Base-by-base conservation (phyloP, 2,888 invertebrate genomes). In the Tillus elongatus region DNA sequence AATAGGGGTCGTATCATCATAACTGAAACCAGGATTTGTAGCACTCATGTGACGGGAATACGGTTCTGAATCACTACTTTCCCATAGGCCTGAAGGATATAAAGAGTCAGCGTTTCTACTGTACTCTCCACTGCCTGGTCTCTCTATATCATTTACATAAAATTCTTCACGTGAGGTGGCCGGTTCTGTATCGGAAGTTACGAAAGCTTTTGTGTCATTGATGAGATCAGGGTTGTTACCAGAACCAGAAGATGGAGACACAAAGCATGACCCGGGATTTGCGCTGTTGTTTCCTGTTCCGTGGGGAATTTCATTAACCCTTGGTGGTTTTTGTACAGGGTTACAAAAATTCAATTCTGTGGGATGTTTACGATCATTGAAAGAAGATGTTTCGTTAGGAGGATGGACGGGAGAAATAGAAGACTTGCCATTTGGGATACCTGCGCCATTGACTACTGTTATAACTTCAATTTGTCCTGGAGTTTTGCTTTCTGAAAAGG, bases 181-280 rank as follows among this genome's bases (percentile, higher is more conserved):
- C 3, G 54, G 48, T 15, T 49, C 49, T 26, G 64, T 62, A 41
- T 72, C 73, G 11, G 66, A 69, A 41, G 70, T 71, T 42, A 75
- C 79, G 40, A 75, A 74, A 32, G 77, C 73, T 60, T 79, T 74
- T 3, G 87, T 86, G 57, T 88, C 88, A 55, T 85, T 84, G 54
- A 89, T 88, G 45, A 89, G 70, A 63, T 88, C 88, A 2, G 88
- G 88, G 62, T 88, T 86, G 53, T 88, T 87, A 51, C 77, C 74
- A 44, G 79, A 77, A 47, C 81, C 76, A 26, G 79, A 78, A 27
- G 82, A 78, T 16, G 83, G 82, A 14, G 84, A 84, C 13, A 83
- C 80, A 50, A 79, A 82, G 44, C 77, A 75, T 1, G 79, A 73
- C 45, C 75, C 73, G 10, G 73, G 69, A 15, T 78, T 74, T 37